Base-by-base conservation (phyloP, 2,888 invertebrate genomes). In the Enchytraeus crypticus region DNA sequence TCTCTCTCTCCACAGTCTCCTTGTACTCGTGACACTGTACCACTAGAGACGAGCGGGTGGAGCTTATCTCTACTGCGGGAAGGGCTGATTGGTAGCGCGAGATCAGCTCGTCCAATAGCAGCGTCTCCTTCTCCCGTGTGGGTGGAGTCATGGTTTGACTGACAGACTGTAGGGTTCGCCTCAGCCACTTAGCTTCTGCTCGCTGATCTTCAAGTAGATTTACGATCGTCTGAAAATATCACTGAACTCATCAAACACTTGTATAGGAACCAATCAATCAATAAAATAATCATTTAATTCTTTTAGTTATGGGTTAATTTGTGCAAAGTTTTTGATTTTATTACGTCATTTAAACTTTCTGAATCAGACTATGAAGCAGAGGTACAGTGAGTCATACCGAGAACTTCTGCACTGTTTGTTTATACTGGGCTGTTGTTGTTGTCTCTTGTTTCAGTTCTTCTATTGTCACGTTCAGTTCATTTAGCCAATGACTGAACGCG, bases 161-260 rank as follows among this genome's bases (percentile, higher is more conserved):
- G 63, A 96, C 83, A 71, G 87, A 87, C 73, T 95, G 92, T 57
- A 95, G 81, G 18, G 89, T 90, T 79, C 92, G 90, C 1, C 92
- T 90, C 59, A 96, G 82, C 90, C 92, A 92, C 76, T 92, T 92
- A 88, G 93, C 92, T 72, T 92, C 91, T 78, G 92, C 92, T 30
- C 91, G 85, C 77, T 90, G 89, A 62, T 84, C 84, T 76, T 93
- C 92, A 38, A 92, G 91, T 81, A 92, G 90, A 64, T 87, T 87
- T 77, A 92, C 92, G 71, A 92, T 88, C 77, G 85, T 86, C 92
- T 92, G 81, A 3, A 51, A 1, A 21, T 1, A n/a, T 8, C 29
- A 18, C 21, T n/a, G n/a, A n/a, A n/a, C n/a, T n/a, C n/a, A n/a
- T n/a, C n/a, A n/a, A n/a, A n/a, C n/a, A n/a, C n/a, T n/a, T n/a